phyloP scores from a whole-genome alignment of 64 coral and sea anemone genomes.

The Dendronephthya gigantea region DNA sequence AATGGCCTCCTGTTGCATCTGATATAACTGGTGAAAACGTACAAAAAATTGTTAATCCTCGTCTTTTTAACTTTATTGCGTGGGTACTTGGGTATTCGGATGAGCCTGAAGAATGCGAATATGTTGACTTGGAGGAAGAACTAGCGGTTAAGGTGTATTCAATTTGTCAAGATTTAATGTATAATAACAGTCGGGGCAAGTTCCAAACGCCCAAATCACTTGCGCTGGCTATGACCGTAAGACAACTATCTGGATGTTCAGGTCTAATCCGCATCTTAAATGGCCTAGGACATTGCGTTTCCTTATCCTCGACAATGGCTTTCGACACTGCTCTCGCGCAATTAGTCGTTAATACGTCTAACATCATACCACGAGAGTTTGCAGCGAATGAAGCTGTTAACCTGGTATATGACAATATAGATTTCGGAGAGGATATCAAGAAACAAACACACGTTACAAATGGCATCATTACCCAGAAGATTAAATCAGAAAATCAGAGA shows the following conservation, averaged over 20 bases:
- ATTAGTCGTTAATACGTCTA: neutral
- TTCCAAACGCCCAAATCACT: neutral
- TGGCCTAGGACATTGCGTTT: slow-evolving; percentile 13
- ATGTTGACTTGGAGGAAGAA: neutral
- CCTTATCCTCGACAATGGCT: slow-evolving; percentile 11
- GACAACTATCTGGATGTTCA: slow-evolving; percentile 14
- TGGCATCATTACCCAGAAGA: neutral
- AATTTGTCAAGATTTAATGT: slow-evolving; percentile 11
- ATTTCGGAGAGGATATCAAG: neutral
- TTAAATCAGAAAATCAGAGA: neutral
- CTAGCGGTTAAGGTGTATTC: neutral
- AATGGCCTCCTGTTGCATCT: slow-evolving; percentile 10
- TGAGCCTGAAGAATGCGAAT: neutral
- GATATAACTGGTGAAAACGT: slow-evolving; percentile 8
- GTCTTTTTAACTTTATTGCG: neutral
- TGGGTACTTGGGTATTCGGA: slow-evolving; percentile 16
- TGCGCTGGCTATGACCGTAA: neutral
- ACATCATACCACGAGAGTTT: slow-evolving; percentile 8
- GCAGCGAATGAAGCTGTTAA: slow-evolving; percentile 3
- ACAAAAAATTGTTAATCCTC: neutral
- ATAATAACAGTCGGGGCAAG: neutral
- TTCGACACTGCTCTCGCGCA: neutral
- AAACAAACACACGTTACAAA: neutral
- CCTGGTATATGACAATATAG: neutral
- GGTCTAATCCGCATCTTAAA: slow-evolving; percentile 15